A percentile compares a stretch with the other conserved stretches of the same genome.
Conservation (phyloP, 2,113 vertebrate species). For the Pagrus major region DNA sequence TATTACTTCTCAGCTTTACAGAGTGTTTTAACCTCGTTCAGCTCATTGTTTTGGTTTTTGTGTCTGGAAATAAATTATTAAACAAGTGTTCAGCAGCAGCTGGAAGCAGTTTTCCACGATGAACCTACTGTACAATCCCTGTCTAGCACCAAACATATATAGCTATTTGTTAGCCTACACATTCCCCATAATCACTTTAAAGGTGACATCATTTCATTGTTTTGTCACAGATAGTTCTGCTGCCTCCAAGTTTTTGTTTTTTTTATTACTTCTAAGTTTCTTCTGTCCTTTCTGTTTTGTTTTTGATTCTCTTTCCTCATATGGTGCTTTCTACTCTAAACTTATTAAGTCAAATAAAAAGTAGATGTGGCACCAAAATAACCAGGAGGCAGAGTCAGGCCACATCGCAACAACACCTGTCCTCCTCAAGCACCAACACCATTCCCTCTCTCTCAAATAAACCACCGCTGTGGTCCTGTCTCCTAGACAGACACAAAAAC, state of each 20-base stretch:
- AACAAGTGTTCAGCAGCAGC: too few species aligned
- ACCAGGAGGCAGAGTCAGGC: not conserved
- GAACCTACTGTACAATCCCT: too few species aligned
- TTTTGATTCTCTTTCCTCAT: not conserved
- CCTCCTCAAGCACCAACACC: not conserved
- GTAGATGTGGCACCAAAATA: not conserved
- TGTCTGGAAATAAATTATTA: too few species aligned
- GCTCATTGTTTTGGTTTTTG: not conserved
- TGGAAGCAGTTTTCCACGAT: too few species aligned
- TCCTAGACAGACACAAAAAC: constrained; percentile 6
- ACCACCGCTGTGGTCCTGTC: not conserved
- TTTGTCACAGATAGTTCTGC: not conserved
- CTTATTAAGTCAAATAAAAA: not conserved
- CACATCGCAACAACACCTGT: not conserved
- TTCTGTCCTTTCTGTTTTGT: not conserved
- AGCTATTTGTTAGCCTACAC: not conserved
- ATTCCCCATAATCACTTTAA: not conserved
- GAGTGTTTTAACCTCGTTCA: not conserved
- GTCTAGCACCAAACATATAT: too few species aligned
- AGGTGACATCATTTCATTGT: not conserved
- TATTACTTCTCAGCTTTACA: not conserved
- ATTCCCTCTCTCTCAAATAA: not conserved
- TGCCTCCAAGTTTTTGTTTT: not conserved
- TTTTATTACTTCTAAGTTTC: not conserved
- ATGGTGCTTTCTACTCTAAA: not conserved